Evolutionary conservation across 1,140 invertebrate genomes (phyloP).

Genomic region (Dreissena polymorpha): DNA sequence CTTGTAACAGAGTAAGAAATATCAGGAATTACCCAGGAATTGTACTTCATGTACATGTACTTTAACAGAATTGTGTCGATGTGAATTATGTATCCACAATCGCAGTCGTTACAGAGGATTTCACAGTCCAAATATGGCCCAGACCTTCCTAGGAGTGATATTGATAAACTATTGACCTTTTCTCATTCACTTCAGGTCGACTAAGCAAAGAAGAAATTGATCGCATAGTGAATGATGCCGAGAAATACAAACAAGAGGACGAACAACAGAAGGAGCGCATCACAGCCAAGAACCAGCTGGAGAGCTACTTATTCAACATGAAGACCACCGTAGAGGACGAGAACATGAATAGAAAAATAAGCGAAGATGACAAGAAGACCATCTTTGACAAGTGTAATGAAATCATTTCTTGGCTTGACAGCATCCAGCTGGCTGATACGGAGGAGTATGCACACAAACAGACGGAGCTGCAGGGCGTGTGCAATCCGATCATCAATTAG

Average conservation of each 20-base stretch:
- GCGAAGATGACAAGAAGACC: slow-evolving; percentile 91
- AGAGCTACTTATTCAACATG: slow-evolving; percentile 98
- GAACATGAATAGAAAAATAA: slow-evolving; percentile 84
- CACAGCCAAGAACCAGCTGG: slow-evolving; percentile 93
- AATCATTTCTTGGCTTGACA: slow-evolving; percentile 96
- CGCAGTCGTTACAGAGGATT: slow-evolving; percentile 51
- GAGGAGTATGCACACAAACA: slow-evolving; percentile 78
- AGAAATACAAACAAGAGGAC: slow-evolving; percentile 94
- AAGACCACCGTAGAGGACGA: slow-evolving; percentile 92
- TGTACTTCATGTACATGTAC: background rate
- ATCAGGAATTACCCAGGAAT: background rate
- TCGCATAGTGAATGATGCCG: slow-evolving; percentile 98
- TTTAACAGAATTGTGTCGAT: background rate
- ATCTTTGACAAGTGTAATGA: slow-evolving; percentile 96
- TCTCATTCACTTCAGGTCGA: slow-evolving; percentile 82
- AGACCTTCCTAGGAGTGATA: slow-evolving; percentile 46
- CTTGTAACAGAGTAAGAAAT: background rate
- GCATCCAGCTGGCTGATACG: slow-evolving; percentile 86
- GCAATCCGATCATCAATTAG: slow-evolving; percentile 81
- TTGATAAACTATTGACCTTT: background rate
- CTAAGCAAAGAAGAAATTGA: slow-evolving; percentile 98
- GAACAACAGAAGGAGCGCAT: slow-evolving; percentile 93
- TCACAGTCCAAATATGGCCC: slow-evolving; percentile 41
- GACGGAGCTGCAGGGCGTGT: slow-evolving; percentile 78
- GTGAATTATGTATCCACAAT: slow-evolving; percentile 38